Base-by-base conservation (phyloP, 1,140 invertebrate genomes). In the Calliphora vicina region DNA sequence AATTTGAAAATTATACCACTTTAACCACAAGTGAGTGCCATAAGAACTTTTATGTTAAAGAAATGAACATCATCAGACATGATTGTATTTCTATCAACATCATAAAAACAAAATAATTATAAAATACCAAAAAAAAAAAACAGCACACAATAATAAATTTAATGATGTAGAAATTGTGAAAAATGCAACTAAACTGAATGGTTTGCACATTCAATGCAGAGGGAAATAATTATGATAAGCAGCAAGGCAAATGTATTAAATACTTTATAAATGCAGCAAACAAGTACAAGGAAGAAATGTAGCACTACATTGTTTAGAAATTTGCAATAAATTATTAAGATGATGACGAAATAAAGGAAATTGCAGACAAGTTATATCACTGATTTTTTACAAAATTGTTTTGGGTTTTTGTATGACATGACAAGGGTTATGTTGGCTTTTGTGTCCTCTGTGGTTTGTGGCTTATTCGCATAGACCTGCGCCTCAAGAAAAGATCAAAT, bases 91-190 rank as follows among this genome's bases (percentile, higher is more conserved):
- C 61, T 67, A 23, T 67, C 61, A 67, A 67, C 61, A 67, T 12
- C 61, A 5, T 13, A 50, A n/a, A 50, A 50, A 3, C 12, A 50
- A 50, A 50, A 50, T 50, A 50, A 50, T 50, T 50, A 50, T 50
- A 12, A 17, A 12, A 67, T 20, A 61, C 5, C 12, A 61, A 61
- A 25, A 23, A 67, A 67, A 17, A 50, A 67, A 67, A 67, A 23
- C n/a, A 67, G 50, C 5, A n/a, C 50, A 17, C 5, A 61, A 17
- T 61, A 61, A 67, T 67, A 12, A 67, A 25, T 67, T 67, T 67
- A 67, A 67, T 67, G 61, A 67, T 67, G n/a, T 25, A 67, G 61
- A 67, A 67, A 67, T 67, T 67, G 61, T 67, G 61, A 67, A 67
- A 67, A 67, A 67, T 67, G 20, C 2, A 67, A 67, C n/a, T 23